Conservation (phyloP, 2,113 vertebrate species). For the Antechinus stuartii region DNA sequence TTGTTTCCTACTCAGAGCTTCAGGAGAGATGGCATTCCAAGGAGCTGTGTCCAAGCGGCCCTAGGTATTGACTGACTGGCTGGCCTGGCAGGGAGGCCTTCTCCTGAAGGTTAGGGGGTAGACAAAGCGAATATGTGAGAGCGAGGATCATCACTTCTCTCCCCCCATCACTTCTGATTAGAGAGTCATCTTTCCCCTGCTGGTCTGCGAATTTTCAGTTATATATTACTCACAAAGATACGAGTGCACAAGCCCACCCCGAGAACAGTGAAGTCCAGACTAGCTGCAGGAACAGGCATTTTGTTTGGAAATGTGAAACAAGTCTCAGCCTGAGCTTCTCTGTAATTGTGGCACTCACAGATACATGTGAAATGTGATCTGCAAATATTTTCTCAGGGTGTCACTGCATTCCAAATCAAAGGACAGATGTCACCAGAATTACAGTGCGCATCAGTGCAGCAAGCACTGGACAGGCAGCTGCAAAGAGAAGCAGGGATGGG, state of each 20-base stretch:
- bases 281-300: slow-evolving; percentile 52
- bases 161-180: background rate
- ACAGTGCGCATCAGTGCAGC: slow-evolving; percentile 19
- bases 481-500: background rate
- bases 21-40: background rate
- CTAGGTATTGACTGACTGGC: background rate
- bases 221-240: background rate
- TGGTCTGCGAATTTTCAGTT: background rate
- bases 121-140: background rate
- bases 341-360: slow-evolving; percentile 70
- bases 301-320: slow-evolving; percentile 74
- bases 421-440: slow-evolving; percentile 34
- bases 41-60: background rate
- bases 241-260: background rate
- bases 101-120: background rate
- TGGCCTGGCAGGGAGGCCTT: background rate
- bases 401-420: slow-evolving; percentile 63
- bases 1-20: background rate
- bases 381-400: slow-evolving; percentile 70
- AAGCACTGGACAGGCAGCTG: background rate
- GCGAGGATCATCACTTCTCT: background rate
- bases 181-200: background rate
- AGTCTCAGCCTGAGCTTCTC: slow-evolving; percentile 67
- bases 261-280: slow-evolving; percentile 3
- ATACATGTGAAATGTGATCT: slow-evolving; percentile 78